phyloP scores from a whole-genome alignment of 2,113 vertebrate genomes.

The Neolamprologus devosi region DNA sequence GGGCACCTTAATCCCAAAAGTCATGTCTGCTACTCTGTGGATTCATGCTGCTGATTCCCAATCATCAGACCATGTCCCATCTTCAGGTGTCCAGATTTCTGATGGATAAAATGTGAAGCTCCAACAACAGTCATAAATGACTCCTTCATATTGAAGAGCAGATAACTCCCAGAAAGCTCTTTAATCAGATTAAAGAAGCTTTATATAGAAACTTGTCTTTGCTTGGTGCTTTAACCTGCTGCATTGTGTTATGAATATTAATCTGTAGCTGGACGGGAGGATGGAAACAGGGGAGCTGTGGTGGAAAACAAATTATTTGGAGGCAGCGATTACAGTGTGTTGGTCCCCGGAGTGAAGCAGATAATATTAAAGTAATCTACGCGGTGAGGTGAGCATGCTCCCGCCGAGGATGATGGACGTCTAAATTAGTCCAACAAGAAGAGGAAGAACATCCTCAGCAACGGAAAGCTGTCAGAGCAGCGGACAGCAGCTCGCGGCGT shows the following conservation, averaged over 20 bases:
- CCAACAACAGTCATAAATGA: not conserved
- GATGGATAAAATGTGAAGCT: not conserved
- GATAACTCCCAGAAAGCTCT: slow-evolving; percentile 25
- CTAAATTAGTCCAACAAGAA: slow-evolving; percentile 59
- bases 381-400: slow-evolving; percentile 26
- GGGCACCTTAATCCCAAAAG: not conserved
- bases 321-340: slow-evolving; percentile 34
- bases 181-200: slow-evolving; percentile 2
- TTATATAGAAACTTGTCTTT: not conserved
- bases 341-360: slow-evolving; percentile 21
- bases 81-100: not conserved
- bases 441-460: not conserved
- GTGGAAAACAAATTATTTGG: slow-evolving; percentile 64
- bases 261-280: slow-evolving; percentile 28
- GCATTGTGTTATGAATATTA: slow-evolving; percentile 18
- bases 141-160: not conserved
- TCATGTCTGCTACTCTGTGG: not conserved
- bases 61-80: not conserved
- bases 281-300: slow-evolving; percentile 26
- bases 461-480: not conserved
- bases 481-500: not conserved
- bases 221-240: not conserved
- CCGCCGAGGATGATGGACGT: slow-evolving; percentile 46
- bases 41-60: not conserved
- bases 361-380: slow-evolving; percentile 59